phyloP scores from a whole-genome alignment of 1,140 invertebrate species.

The Atta texana region DNA sequence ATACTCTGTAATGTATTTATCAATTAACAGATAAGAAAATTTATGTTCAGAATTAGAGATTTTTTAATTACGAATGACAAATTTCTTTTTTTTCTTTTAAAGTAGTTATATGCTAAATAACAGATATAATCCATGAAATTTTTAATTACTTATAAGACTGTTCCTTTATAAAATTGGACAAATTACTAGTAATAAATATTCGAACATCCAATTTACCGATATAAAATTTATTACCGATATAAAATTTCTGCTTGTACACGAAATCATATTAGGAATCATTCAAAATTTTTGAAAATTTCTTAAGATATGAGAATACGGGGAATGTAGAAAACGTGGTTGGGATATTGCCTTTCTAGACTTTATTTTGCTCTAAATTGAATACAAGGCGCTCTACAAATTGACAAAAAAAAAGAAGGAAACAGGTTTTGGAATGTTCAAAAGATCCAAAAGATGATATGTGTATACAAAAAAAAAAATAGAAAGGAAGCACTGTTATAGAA shows the following conservation, averaged over 20 bases:
- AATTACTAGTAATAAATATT: not conserved
- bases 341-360: conserved; percentile 86
- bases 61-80: conserved; percentile 4
- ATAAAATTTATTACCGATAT: too few relatives aligned
- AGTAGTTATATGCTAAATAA: not conserved
- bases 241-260: not conserved
- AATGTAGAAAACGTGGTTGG: conserved; percentile 38
- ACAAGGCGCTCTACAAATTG: conserved; percentile 85
- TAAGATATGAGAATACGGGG: not conserved
- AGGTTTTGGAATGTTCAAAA: conserved; percentile 85
- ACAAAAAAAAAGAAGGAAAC: conserved; percentile 81
- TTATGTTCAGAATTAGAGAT: not conserved
- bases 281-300: not conserved
- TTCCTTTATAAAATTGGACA: not conserved
- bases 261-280: not conserved
- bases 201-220: too few relatives aligned
- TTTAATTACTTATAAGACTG: not conserved
- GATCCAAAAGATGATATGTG: conserved; percentile 77
- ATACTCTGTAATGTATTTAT: not conserved
- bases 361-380: conserved; percentile 86
- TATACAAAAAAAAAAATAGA: conserved; percentile 70
- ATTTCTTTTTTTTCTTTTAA: not conserved
- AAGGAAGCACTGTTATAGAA: conserved; percentile 73
- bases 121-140: not conserved
- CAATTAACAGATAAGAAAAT: not conserved